Conservation (phyloP, 2,888 invertebrate genomes). For the Liodrosophila aerea region DNA sequence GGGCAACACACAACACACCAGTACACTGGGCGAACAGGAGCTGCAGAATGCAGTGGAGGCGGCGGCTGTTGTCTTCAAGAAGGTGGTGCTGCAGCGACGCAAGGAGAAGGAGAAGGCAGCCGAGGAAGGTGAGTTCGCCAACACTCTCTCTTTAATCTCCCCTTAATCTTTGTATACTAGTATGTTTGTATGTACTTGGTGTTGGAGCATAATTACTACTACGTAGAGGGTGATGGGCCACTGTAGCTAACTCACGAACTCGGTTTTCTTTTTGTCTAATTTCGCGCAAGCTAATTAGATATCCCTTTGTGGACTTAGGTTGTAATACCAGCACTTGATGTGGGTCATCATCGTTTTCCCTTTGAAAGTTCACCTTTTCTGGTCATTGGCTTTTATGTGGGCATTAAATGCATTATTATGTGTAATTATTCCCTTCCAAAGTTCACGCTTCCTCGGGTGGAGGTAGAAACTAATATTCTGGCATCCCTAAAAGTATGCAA, state of each 20-base stretch:
- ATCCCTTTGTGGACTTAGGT: constrained; percentile 21
- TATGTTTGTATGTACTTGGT: constrained; percentile 22
- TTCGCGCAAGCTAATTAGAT: constrained; percentile 62
- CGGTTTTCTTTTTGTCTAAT: constrained; percentile 58
- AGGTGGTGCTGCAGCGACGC: constrained; percentile 81
- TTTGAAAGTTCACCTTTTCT: constrained; percentile 16
- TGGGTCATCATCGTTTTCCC: constrained; percentile 44
- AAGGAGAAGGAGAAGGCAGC: constrained; percentile 77
- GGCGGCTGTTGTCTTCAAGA: constrained; percentile 82
- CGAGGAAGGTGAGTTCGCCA: constrained; percentile 80
- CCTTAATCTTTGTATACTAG: constrained; percentile 12
- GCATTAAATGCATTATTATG: background rate
- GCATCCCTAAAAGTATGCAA: constrained; percentile 50
- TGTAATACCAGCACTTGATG: constrained; percentile 20
- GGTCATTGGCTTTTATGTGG: constrained; percentile 23
- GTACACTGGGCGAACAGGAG: constrained; percentile 81
- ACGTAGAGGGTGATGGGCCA: constrained; percentile 54
- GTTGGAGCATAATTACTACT: constrained; percentile 49
- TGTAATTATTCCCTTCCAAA: background rate
- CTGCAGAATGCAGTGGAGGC: constrained; percentile 82
- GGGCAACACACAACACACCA: constrained; percentile 77
- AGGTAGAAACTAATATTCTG: background rate
- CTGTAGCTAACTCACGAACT: constrained; percentile 44
- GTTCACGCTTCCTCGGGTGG: no score
- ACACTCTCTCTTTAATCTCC: background rate